These are phyloP conservation scores for Nymphicus hollandicus DNA, from an alignment of 2,113 vertebrate species.

Conservation along the genomic window DNA sequence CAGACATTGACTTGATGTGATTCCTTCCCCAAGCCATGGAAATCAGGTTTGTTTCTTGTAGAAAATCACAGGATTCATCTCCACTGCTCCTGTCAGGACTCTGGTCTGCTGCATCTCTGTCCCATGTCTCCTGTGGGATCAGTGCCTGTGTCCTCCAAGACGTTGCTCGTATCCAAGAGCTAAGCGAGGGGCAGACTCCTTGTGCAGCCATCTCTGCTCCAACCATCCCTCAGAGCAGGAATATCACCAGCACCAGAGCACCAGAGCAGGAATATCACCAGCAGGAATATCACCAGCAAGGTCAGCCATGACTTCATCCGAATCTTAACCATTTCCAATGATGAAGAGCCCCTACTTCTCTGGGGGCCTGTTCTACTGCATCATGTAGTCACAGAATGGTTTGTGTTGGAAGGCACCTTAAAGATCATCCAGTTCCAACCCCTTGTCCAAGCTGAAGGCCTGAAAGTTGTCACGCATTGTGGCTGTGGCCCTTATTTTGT, in stretches of 20 bases:
- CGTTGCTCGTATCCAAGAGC: not conserved
- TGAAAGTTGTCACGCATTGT: not conserved
- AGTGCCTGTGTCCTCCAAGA: not conserved
- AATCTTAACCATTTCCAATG: not conserved
- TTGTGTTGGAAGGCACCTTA: not conserved
- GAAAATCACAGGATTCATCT: not conserved
- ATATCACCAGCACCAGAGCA: not conserved
- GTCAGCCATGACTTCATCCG: not conserved
- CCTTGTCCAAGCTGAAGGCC: not conserved
- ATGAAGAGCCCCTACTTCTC: accelerated
- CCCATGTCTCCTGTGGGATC: not conserved
- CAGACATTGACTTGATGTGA: accelerated
- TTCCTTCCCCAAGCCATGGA: not conserved
- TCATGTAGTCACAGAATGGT: not conserved
- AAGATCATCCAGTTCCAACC: not conserved
- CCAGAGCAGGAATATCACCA: not conserved
- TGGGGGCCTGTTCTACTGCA: not conserved
- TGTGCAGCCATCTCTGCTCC: not conserved
- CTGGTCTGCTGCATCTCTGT: not conserved
- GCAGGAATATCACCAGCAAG: not conserved
- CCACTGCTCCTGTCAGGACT: not conserved
- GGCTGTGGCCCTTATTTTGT: not conserved
- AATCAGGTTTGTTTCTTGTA: not conserved
- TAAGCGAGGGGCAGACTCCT: not conserved
- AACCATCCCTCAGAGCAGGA: not conserved